These are phyloP conservation scores for Apteryx mantelli DNA, from an alignment of 2,113 vertebrate species.

Conservation along the genomic window DNA sequence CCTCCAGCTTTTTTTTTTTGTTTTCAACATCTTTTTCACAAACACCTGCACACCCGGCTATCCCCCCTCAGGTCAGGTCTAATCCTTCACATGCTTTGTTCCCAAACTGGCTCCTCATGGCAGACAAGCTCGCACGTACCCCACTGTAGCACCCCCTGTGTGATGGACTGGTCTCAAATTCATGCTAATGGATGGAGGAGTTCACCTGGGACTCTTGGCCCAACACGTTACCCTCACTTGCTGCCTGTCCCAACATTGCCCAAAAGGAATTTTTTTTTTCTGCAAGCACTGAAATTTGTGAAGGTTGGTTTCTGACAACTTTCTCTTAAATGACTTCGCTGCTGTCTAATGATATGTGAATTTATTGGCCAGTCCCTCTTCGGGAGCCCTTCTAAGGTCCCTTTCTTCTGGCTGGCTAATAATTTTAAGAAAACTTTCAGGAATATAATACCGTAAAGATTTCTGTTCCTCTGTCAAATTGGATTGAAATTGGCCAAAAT, in stretches of 20 bases:
- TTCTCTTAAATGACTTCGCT: neutral
- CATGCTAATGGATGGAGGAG: neutral
- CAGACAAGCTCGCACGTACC: neutral
- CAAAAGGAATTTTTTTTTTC: neutral
- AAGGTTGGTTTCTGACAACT: neutral
- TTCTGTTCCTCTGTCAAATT: neutral
- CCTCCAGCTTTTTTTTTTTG: neutral
- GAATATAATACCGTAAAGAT: fast-evolving
- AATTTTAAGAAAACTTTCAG: neutral
- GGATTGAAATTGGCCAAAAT: neutral
- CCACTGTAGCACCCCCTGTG: neutral
- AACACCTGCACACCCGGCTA: fast-evolving
- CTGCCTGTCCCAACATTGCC: neutral
- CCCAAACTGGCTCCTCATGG: neutral
- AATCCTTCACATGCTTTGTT: neutral
- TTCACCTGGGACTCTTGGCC: neutral
- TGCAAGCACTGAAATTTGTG: neutral
- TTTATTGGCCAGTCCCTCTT: neutral
- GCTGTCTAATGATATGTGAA: neutral
- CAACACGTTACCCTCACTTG: neutral
- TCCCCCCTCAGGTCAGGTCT: neutral
- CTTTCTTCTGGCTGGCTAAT: neutral
- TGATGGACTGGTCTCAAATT: neutral
- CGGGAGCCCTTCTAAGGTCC: fast-evolving
- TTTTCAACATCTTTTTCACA: neutral